These are phyloP conservation scores for Mola mola DNA, from an alignment of 2,113 vertebrate species.

Conservation along the genomic window DNA sequence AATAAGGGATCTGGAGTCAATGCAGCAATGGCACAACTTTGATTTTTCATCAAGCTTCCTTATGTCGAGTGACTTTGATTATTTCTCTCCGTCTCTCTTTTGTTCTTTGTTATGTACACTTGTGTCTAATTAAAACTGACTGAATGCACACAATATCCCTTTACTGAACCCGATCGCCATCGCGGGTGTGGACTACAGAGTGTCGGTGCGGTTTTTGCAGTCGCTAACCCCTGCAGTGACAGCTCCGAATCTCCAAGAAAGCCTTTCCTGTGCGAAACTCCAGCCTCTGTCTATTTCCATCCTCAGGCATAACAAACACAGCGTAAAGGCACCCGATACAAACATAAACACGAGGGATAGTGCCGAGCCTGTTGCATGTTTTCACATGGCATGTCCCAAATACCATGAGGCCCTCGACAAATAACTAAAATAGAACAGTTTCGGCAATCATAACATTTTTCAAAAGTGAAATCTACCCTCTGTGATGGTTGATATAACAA, in stretches of 20 bases:
- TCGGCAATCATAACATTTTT: conserved; percentile 61
- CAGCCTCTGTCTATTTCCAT: conserved; percentile 66
- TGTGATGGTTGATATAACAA: conserved; percentile 20
- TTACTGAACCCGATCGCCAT: conserved; percentile 11
- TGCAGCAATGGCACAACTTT: conserved; percentile 60
- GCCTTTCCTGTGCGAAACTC: conserved; percentile 65
- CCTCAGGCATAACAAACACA: conserved; percentile 72
- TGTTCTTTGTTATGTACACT: conserved; percentile 25
- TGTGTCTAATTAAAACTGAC: conserved; percentile 56
- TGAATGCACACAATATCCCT: conserved; percentile 22
- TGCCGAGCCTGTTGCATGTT: conserved; percentile 61
- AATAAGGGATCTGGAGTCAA: conserved; percentile 63
- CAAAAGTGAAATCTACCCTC: conserved; percentile 19
- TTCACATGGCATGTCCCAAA: conserved; percentile 67
- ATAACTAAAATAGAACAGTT: conserved; percentile 66
- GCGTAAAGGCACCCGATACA: conserved; percentile 52
- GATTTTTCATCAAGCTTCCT: conserved; percentile 45
- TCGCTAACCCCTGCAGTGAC: conserved; percentile 32
- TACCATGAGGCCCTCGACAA: conserved; percentile 61
- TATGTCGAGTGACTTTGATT: conserved; percentile 48
- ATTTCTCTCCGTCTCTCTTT: conserved; percentile 18
- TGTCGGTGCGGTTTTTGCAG: conserved; percentile 20
- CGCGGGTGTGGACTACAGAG: not conserved
- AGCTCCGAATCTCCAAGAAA: conserved; percentile 37
- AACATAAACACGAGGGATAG: conserved; percentile 68